Evolutionary conservation across 2,888 invertebrate species (phyloP), one percentile per base, ranked within the genome.

Genomic region (Syrista parreyssii): DNA sequence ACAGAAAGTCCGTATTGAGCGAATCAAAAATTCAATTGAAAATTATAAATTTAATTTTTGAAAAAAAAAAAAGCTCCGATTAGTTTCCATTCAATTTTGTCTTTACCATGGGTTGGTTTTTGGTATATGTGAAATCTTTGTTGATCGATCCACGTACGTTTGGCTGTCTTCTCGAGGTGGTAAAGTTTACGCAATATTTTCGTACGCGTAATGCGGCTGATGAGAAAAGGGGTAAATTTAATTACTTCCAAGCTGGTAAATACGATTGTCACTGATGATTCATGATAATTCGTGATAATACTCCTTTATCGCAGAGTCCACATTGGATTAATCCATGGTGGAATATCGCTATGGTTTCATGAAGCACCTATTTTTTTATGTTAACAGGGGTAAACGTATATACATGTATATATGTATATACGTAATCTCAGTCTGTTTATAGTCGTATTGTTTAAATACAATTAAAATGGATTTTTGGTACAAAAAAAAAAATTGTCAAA

Each of bases 41-140:
- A 55, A 23, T 6, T 6, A 6, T 23, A 23, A 40, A 40, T 40
- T 23, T 15, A 15, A 15, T 40, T 23, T 4, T 15, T 1, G 15
- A 6, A 6, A 0, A 40, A 0, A 2, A 23, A 9, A 9, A 6
- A 2, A 23, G 0, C 0, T 23, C 23, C 23, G 2, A 23, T 9
- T 23, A 0, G 6, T 23, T 1, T 55, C 34, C 15, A 40, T 1
- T 15, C 4, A 23, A 55, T 55, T 23, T 55, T 23, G 9, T 9
- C 23, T 23, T 55, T 55, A 0, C 23, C 0, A 9, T n/a, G 9
- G 23, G 23, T 9, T 23, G 15, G 9, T 6, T 1, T 23, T 55
- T 23, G 2, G 23, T 23, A 9, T 9, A 2, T 9, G 2, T 55
- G 23, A 55, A 55, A 55, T 40, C 6, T 15, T 36, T 12, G 12